Base-by-base conservation (phyloP, 2,113 vertebrate species). In the Actenoides hombroni region DNA sequence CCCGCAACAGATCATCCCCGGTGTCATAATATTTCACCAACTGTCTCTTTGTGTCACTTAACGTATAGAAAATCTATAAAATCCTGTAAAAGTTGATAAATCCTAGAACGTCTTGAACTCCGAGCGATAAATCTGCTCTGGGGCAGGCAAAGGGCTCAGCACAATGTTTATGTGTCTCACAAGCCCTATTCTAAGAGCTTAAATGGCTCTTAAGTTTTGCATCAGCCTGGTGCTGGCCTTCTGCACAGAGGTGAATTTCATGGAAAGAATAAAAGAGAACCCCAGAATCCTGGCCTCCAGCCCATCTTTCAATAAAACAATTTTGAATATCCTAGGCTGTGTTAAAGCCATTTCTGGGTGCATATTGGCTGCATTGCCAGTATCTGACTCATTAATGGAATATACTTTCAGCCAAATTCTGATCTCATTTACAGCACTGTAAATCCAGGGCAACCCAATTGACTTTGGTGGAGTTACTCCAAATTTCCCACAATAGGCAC, bases 381-480 rank as follows among this genome's bases (percentile, higher is more conserved):
- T 69, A 79, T 96, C 95, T 97, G 95, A 97, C 91, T 97, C 95
- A 95, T 95, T 97, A 97, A 97, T 96, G 96, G 96, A 94, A 86
- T 86, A 81, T 20, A 80, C 91, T 95, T 78, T 18, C 82, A 97
- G 96, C 97, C 97, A 97, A 95, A 96, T 91, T 90, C 94, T 97
- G 97, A 96, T 96, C 96, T 97, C 97, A 97, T 95, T 97, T 97
- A 91, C 92, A 92, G 84, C 95, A 83, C 95, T 42, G 82, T 94
- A 94, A 97, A 96, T 96, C 86, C 87, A 96, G 95, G 92, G 92
- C 94, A 94, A 90, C 95, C 96, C 95, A 81, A 73, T 70, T 86
- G 92, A 94, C 96, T 94, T 79, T 89, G 49, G 61, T 94, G 90
- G 96, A 95, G 95, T 91, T 91, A 71, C 96, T 97, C 97, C 95